Conservation (phyloP, 2,888 invertebrate genomes). For the Megastigmus dorsalis region DNA sequence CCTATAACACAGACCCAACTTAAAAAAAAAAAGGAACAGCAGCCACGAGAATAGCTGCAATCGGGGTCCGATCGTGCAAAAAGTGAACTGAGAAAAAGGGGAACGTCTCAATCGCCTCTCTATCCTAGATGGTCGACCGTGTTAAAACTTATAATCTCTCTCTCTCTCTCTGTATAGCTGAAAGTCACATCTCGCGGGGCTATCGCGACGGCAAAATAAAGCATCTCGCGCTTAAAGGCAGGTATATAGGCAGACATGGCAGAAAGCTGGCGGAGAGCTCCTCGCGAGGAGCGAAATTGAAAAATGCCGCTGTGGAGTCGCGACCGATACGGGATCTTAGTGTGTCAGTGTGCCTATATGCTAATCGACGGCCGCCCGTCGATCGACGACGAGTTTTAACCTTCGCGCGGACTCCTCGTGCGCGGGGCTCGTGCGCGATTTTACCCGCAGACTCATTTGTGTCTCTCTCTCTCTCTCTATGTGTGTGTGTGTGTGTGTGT, state of each 20-base stretch:
- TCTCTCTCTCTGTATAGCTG: background rate
- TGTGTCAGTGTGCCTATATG: constrained; percentile 72
- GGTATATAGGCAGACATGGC: too few relatives aligned
- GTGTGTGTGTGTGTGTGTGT: too few relatives aligned
- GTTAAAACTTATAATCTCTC: background rate
- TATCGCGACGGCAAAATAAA: background rate
- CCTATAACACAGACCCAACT: too few relatives aligned
- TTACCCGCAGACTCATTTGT: too few relatives aligned
- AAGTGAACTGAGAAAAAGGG: background rate
- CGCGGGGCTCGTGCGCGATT: too few relatives aligned
- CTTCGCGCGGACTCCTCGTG: too few relatives aligned
- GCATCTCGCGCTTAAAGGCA: background rate
- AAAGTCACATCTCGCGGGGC: too few relatives aligned
- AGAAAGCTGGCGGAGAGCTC: background rate
- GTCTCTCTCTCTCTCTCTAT: too few relatives aligned
- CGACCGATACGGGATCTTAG: constrained; percentile 66
- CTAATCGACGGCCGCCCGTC: constrained; percentile 61
- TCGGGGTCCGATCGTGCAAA: too few relatives aligned
- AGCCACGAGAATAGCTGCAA: too few relatives aligned
- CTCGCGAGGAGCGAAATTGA: constrained; percentile 5
- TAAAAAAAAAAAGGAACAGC: too few relatives aligned
- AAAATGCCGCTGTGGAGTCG: constrained; percentile 29
- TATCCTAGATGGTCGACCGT: too few relatives aligned
- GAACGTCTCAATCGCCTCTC: constrained; percentile 35
- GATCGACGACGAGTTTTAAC: constrained; percentile 56